Percentiles rank a stretch among this genome's conserved stretches.
phyloP scores from a whole-genome alignment of 30 jellyfish, hydroid and myxozoan genomes.

The Hydractinia symbiolongicarpus region DNA sequence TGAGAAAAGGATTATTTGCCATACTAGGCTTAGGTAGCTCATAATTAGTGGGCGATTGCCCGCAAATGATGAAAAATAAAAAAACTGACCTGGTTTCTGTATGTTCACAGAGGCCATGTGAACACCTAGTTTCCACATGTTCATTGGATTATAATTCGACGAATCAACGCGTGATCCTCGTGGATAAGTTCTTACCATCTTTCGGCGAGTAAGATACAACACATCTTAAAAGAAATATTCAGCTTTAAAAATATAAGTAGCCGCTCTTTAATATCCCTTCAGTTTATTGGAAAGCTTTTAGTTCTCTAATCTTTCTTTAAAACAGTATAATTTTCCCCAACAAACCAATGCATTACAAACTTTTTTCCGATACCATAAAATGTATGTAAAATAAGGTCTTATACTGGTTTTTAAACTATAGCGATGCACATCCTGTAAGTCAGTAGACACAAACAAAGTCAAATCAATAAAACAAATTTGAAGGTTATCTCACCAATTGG shows the following conservation, averaged over 20 bases:
- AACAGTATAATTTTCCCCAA: too few species aligned
- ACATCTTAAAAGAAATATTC: conserved; percentile 35
- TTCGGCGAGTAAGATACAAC: conserved; percentile 50
- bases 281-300: too few species aligned
- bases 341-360: too few species aligned
- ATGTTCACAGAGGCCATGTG: conserved; percentile 84
- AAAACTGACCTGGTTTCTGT: conserved; percentile 89
- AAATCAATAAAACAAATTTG: too few species aligned
- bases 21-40: background rate
- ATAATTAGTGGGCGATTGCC: conserved; percentile 1
- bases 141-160: conserved; percentile 77
- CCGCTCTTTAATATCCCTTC: too few species aligned
- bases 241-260: too few species aligned
- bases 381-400: too few species aligned
- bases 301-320: too few species aligned
- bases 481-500: conserved; percentile 44
- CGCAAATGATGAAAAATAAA: background rate
- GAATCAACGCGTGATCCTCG: conserved; percentile 81
- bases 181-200: conserved; percentile 74
- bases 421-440: too few species aligned
- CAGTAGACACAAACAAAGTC: too few species aligned
- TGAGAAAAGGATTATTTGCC: background rate
- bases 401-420: too few species aligned
- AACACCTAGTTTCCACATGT: conserved; percentile 70
- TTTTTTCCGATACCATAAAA: too few species aligned